These are phyloP conservation scores for Cepaea hortensis DNA, from an alignment of 2,888 invertebrate species.

Conservation along the genomic window DNA sequence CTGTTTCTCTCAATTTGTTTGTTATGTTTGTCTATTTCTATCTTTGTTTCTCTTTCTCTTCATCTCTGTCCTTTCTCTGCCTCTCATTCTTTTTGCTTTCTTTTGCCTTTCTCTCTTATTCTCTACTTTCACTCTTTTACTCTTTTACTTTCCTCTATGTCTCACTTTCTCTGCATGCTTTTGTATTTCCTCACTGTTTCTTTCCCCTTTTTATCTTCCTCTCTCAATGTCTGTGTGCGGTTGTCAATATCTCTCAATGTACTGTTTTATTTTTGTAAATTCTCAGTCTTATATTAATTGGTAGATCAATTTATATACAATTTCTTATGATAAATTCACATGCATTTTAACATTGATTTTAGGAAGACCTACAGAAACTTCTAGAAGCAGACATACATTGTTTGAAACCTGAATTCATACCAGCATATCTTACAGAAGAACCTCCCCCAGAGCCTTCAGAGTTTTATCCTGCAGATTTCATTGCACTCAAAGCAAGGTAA, in stretches of 20 bases:
- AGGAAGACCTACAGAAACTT: slow-evolving; percentile 78
- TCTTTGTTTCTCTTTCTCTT: neutral
- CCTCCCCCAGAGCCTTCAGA: slow-evolving; percentile 60
- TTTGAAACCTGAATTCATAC: slow-evolving; percentile 82
- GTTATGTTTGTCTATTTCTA: neutral
- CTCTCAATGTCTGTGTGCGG: neutral
- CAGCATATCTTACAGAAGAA: slow-evolving; percentile 79
- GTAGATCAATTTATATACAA: neutral
- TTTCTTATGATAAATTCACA: neutral
- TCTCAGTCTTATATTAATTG: neutral
- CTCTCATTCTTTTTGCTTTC: neutral
- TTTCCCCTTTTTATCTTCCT: neutral
- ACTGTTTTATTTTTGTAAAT: neutral
- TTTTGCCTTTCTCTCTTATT: neutral
- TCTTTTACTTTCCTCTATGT: too few relatives aligned
- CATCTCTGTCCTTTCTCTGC: neutral
- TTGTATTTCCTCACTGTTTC: slow-evolving; percentile 6
- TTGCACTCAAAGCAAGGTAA: slow-evolving; percentile 61
- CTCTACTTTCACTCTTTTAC: neutral
- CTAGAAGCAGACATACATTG: slow-evolving; percentile 80
- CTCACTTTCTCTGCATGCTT: neutral
- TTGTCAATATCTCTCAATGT: neutral
- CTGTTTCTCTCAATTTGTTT: slow-evolving; percentile 1
- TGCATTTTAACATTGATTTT: neutral
- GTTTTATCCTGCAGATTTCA: slow-evolving; percentile 64